Percentiles rank a stretch among this genome's conserved stretches.
These are phyloP conservation scores for Intellagama lesueurii DNA, from an alignment of 2,797 vertebrate genomes.

Conservation along the genomic window DNA sequence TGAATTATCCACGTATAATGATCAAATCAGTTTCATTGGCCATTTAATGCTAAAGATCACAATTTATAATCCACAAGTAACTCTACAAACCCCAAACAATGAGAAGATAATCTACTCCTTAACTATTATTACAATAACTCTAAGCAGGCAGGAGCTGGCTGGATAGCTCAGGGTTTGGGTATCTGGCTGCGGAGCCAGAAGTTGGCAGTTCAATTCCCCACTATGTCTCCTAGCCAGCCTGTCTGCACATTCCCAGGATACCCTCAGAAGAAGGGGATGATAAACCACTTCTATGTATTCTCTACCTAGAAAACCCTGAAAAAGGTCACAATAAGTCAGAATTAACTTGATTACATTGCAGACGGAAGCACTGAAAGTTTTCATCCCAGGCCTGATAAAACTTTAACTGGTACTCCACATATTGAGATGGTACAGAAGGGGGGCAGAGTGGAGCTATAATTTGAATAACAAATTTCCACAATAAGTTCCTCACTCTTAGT, in stretches of 20 bases:
- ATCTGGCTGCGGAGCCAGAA: too few relatives aligned
- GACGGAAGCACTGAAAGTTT: too few relatives aligned
- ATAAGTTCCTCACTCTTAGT: background rate
- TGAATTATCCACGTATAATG: background rate
- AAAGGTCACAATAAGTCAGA: too few relatives aligned
- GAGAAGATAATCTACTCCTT: background rate
- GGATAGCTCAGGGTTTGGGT: too few relatives aligned
- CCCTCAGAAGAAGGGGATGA: too few relatives aligned
- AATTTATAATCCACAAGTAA: background rate
- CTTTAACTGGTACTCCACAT: background rate
- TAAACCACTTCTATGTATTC: too few relatives aligned
- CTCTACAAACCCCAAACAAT: background rate
- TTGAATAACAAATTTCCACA: background rate
- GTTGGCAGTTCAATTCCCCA: too few relatives aligned
- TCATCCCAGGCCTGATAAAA: background rate
- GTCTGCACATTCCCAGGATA: too few relatives aligned
- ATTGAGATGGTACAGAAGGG: background rate
- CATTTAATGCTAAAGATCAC: background rate
- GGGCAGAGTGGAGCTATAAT: background rate
- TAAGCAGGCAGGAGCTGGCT: background rate
- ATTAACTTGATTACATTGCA: too few relatives aligned
- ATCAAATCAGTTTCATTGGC: background rate
- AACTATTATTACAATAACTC: background rate
- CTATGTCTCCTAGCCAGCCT: too few relatives aligned
- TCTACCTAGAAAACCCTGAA: too few relatives aligned